Evolutionary conservation across 2,797 vertebrate species (phyloP).

Genomic region (Myotis myotis): DNA sequence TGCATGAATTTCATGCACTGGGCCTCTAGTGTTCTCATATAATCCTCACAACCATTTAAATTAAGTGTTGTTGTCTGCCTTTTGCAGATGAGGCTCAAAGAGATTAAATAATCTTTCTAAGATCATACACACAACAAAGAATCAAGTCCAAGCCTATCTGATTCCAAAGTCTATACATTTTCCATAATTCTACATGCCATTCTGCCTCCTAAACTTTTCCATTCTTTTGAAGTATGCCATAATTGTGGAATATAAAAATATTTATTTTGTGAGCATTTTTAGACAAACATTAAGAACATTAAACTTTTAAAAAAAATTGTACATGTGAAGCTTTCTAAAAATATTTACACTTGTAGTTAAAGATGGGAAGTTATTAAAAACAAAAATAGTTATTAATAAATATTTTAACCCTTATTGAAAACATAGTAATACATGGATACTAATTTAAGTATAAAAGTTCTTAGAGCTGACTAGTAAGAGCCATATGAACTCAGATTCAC

Average conservation of each 20-base stretch:
- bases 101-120: neutral
- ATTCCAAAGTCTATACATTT: neutral
- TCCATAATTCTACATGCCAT: neutral
- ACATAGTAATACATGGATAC: neutral
- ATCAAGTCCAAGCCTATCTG: neutral
- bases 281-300: neutral
- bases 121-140: neutral
- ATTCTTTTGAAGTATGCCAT: neutral
- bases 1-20: no score
- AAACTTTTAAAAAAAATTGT: neutral
- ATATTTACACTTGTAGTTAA: neutral
- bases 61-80: neutral
- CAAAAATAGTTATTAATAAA: neutral
- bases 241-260: constrained; percentile 31
- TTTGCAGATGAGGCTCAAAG: neutral
- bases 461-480: neutral
- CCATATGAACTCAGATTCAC: neutral
- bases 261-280: neutral
- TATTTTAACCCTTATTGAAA: neutral
- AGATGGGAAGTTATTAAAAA: neutral
- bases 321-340: constrained; percentile 22
- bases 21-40: neutral
- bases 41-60: constrained; percentile 7
- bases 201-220: neutral
- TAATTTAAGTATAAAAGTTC: constrained; percentile 18